Base-by-base conservation (phyloP, 2,888 invertebrate species). In the Hyalella azteca region DNA sequence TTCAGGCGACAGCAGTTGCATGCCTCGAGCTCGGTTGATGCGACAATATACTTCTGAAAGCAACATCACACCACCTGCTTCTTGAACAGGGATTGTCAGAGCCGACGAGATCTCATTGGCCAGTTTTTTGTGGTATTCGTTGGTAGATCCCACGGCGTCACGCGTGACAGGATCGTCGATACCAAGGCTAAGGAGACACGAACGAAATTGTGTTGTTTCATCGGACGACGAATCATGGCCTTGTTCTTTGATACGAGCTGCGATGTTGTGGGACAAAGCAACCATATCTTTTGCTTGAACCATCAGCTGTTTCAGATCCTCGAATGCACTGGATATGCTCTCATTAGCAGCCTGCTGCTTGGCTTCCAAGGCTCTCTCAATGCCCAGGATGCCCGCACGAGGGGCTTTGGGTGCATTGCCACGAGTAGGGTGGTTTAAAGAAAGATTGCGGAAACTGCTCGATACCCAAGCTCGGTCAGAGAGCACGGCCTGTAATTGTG, bases 251-350 rank as follows among this genome's bases (percentile, higher is more conserved):
- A 99, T 95, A 90, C 96, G 97, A 76, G 91, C 91, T 40, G 98
- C 95, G 86, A 99, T 98, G 85, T 91, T 93, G 88, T 95, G 95
- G 0, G 98, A 95, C 85, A 99, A 89, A 0, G 90, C 89, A 60
- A 99, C 98, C 99, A 99, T 99, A 86, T 98, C 97, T 88, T 97
- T 95, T 0, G 98, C 98, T 92, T 95, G 95, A 36, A 92, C 92
- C 95, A 99, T 99, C 3, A 99, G 90, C 86, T 95, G 95, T 86
- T 91, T 94, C 79, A 99, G 91, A 89, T 99, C 99, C 89, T 98
- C 94, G 89, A 99, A 99, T 1, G 99, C 98, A 85, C 93, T 90
- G 22, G 92, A 92, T 86, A 99, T 98, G 87, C 94, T 96, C 87
- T 94, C 92, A 89, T 97, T 95, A 0, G 97, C 96, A 59, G 93